phyloP scores from a whole-genome alignment of 2,113 vertebrate species.

The Indicator maculatus region DNA sequence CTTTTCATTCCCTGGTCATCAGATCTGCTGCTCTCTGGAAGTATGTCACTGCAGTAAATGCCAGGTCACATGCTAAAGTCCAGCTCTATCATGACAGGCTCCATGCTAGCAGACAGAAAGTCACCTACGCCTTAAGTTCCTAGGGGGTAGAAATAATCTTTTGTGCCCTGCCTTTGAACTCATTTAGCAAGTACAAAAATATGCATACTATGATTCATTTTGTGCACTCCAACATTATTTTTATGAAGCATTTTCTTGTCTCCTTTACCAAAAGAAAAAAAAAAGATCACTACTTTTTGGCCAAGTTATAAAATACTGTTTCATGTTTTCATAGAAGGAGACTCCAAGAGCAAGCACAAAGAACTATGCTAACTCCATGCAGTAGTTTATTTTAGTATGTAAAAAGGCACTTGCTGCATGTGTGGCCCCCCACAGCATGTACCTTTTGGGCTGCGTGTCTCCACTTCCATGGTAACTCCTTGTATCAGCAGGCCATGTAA shows the following conservation, averaged over 20 bases:
- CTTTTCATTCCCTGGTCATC: not conserved
- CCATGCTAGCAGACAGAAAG: not conserved
- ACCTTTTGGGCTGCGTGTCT: constrained; percentile 22
- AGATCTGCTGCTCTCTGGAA: not conserved
- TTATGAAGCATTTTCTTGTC: not conserved
- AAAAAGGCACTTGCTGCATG: not conserved
- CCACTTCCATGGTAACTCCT: not conserved
- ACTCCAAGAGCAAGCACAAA: not conserved
- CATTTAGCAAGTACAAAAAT: constrained; percentile 9
- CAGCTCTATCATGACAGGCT: not conserved
- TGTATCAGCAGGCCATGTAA: not conserved
- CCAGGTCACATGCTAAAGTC: not conserved
- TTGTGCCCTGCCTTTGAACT: constrained; percentile 15
- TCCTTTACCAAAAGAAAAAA: not conserved
- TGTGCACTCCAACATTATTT: not conserved
- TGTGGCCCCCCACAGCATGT: constrained; percentile 7
- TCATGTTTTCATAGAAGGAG: not conserved
- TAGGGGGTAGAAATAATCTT: not conserved
- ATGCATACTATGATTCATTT: not conserved
- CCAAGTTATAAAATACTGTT: constrained; percentile 3
- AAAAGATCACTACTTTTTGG: not conserved
- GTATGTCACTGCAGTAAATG: not conserved
- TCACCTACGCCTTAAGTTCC: not conserved
- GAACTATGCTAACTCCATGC: not conserved
- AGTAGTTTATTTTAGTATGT: constrained; percentile 13